Evolutionary conservation across 53 echinoderm and acorn worm genomes (phyloP).

Genomic region (Patiria pectinifera): DNA sequence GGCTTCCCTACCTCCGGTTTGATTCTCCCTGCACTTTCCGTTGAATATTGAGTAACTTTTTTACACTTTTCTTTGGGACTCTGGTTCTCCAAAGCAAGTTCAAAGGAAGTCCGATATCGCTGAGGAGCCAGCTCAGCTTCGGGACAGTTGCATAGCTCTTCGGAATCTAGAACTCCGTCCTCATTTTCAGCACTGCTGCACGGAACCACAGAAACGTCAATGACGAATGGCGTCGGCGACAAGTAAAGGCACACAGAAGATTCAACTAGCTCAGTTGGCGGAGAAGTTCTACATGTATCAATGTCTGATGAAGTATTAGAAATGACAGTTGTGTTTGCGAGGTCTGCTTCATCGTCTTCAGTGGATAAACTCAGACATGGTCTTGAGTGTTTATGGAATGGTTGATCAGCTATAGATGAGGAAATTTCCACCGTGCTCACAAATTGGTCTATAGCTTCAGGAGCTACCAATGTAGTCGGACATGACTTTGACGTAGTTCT

Average conservation of each 20-base stretch:
- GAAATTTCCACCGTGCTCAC: background rate
- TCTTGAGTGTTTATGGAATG: constrained; percentile 33
- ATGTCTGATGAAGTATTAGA: constrained; percentile 17
- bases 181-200: background rate
- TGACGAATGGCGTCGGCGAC: constrained; percentile 42
- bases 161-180: background rate
- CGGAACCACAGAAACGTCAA: constrained; percentile 5
- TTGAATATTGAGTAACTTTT: background rate
- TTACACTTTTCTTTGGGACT: constrained; percentile 1
- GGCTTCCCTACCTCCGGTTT: constrained; percentile 37
- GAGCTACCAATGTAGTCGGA: background rate
- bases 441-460: background rate
- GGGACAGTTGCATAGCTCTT: constrained; percentile 52
- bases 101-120: constrained; percentile 42
- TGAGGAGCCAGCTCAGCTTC: constrained; percentile 24
- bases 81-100: constrained; percentile 8
- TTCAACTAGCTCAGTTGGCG: constrained; percentile 28
- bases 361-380: background rate
- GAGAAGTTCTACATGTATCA: background rate
- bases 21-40: constrained; percentile 28
- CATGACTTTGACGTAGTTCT: background rate
- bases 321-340: constrained; percentile 17
- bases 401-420: background rate
- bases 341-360: background rate
- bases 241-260: constrained; percentile 59